Evolutionary conservation across 2,888 invertebrate species (phyloP).

Genomic region (Scaptodrosophila latifasciaeformis): DNA sequence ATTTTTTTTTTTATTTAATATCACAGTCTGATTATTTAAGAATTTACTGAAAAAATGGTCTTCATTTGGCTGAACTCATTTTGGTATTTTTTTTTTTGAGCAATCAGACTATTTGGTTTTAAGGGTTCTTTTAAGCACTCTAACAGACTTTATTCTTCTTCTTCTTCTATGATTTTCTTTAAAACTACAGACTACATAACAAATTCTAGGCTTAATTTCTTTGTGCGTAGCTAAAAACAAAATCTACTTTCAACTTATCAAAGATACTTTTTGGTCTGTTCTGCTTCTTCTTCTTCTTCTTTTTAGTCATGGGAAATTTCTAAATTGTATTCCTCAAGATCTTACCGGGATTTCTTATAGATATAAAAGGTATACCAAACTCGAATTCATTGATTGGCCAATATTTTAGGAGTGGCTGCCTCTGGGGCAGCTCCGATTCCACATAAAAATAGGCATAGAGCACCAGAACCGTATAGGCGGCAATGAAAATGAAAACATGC

Average conservation of each 20-base stretch:
- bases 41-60: no score
- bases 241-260: no score
- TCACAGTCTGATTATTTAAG: no score
- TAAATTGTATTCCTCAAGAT: constrained; percentile 52
- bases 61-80: no score
- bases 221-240: no score
- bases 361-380: constrained; percentile 85
- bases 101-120: constrained; percentile 9
- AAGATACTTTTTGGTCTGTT: constrained; percentile 23
- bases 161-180: no score
- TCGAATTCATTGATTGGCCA: constrained; percentile 88
- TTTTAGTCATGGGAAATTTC: no score
- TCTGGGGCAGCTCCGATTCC: constrained; percentile 82
- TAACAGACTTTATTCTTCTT: constrained; percentile 41
- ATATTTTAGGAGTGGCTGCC: constrained; percentile 82
- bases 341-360: constrained; percentile 79
- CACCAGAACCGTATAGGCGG: constrained; percentile 85
- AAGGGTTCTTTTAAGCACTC: constrained; percentile 16
- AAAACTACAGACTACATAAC: no score
- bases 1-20: no score
- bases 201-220: no score
- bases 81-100: background rate
- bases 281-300: no score
- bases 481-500: constrained; percentile 88
- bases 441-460: constrained; percentile 88